Conservation (phyloP, 2,888 invertebrate species). For the Hipparchia semele region DNA sequence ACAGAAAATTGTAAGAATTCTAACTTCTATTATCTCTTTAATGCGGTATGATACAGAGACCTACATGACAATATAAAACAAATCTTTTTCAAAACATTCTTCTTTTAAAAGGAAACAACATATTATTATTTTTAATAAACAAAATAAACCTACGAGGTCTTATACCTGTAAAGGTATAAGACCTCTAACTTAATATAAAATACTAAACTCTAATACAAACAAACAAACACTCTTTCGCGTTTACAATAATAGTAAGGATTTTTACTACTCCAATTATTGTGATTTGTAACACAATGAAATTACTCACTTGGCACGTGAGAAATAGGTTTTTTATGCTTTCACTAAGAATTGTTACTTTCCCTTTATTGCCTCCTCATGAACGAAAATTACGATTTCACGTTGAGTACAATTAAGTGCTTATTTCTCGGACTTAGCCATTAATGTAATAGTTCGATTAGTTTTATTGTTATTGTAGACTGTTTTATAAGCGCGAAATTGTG, state of each 20-base stretch:
- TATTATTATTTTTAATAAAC: too few relatives aligned
- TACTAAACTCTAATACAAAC: background rate
- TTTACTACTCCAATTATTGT: background rate
- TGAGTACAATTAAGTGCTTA: constrained; percentile 26
- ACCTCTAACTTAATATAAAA: too few relatives aligned
- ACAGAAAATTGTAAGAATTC: too few relatives aligned
- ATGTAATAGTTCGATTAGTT: constrained; percentile 27
- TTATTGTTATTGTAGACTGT: constrained; percentile 13
- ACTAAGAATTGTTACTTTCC: constrained; percentile 31
- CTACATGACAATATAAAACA: too few relatives aligned
- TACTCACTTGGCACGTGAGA: constrained; percentile 29
- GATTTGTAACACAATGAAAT: constrained; percentile 7
- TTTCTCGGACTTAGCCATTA: constrained; percentile 6
- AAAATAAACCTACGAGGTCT: too few relatives aligned
- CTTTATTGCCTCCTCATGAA: constrained; percentile 33
- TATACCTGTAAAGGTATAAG: too few relatives aligned
- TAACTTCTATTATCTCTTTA: too few relatives aligned
- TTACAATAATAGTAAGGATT: background rate
- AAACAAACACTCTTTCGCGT: background rate
- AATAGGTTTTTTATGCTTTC: constrained; percentile 31
- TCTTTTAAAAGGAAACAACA: too few relatives aligned
- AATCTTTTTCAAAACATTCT: too few relatives aligned
- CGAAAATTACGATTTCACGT: constrained; percentile 28
- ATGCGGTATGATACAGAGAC: too few relatives aligned
- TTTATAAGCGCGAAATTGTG: background rate